Conservation (phyloP, 2,888 invertebrate genomes). For the Drosophila buzzatii region DNA sequence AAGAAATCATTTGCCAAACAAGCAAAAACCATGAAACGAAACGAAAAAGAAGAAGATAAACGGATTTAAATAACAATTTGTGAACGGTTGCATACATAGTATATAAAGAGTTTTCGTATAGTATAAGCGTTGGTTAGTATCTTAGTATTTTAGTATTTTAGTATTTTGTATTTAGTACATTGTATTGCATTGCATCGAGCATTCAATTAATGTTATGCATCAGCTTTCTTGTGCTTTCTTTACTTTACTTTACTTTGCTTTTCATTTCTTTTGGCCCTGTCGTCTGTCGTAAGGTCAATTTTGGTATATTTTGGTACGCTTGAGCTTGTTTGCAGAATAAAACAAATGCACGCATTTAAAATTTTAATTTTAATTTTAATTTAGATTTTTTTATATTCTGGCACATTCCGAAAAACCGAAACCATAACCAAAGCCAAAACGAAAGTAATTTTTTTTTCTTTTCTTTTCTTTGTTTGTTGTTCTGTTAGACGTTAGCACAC, state of each 20-base stretch:
- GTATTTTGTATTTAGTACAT: conserved; percentile 14
- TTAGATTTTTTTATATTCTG: conserved; percentile 21
- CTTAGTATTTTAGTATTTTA: conserved; percentile 2
- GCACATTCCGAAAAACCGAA: conserved; percentile 59
- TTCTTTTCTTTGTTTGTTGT: conserved; percentile 18
- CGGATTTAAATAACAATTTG: conserved; percentile 72
- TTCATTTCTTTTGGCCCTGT: conserved; percentile 23
- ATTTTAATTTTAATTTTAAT: conserved; percentile 27
- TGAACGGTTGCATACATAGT: conserved; percentile 18
- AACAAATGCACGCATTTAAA: conserved; percentile 19
- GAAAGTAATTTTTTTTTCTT: conserved; percentile 31
- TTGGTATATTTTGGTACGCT: conserved; percentile 61
- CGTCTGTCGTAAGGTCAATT: conserved; percentile 65
- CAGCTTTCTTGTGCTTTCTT: conserved; percentile 38
- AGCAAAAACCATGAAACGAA: conserved; percentile 83
- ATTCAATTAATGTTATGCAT: conserved; percentile 67
- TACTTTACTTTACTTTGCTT: not conserved
- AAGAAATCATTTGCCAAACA: conserved; percentile 84
- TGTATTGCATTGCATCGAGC: conserved; percentile 35
- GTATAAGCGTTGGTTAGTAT: conserved; percentile 19
- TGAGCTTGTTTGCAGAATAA: conserved; percentile 19
- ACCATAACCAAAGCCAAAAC: conserved; percentile 59
- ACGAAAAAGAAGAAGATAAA: conserved; percentile 80
- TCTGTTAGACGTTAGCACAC: conserved; percentile 84
- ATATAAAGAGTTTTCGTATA: conserved; percentile 22